Percentiles rank a stretch among this genome's conserved stretches.
These are phyloP conservation scores for pig (Sus scrofa) DNA, from an alignment of 2,113 vertebrate species.

Conservation along the genomic window DNA sequence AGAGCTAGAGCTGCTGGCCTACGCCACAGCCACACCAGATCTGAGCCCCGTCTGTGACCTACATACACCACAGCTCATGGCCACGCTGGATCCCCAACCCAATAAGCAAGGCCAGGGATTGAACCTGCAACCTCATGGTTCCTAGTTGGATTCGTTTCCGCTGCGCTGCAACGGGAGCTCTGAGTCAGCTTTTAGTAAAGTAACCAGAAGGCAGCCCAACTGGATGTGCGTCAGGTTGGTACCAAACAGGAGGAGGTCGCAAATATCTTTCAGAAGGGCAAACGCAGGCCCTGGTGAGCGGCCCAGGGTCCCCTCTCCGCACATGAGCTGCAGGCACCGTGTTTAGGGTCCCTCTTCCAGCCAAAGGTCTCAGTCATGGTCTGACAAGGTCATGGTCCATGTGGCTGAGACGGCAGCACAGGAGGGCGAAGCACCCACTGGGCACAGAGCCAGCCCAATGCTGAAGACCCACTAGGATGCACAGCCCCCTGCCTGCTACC, in stretches of 20 bases:
- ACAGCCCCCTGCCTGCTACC: neutral
- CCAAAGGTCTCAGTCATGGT: accelerated
- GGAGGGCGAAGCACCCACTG: accelerated
- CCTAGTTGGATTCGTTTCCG: no score
- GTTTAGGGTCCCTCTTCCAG: neutral
- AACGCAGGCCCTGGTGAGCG: accelerated
- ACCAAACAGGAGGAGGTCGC: neutral
- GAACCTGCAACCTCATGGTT: no score
- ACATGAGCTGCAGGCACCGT: neutral
- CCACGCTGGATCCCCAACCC: no score
- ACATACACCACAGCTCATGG: no score
- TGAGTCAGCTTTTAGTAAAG: neutral
- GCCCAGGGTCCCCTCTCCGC: neutral
- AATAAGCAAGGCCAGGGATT: no score
- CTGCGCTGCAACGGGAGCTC: no score
- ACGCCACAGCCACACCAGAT: no score
- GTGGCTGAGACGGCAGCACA: neutral
- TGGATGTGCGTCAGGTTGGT: no score
- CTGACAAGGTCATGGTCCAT: neutral
- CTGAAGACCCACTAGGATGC: neutral
- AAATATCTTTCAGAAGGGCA: neutral
- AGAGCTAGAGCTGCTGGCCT: no score
- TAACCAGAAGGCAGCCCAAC: neutral
- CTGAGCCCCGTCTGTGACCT: no score
- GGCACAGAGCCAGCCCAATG: accelerated